Base-by-base conservation (phyloP, 2,888 invertebrate species). In the Phymatocera aterrima region DNA sequence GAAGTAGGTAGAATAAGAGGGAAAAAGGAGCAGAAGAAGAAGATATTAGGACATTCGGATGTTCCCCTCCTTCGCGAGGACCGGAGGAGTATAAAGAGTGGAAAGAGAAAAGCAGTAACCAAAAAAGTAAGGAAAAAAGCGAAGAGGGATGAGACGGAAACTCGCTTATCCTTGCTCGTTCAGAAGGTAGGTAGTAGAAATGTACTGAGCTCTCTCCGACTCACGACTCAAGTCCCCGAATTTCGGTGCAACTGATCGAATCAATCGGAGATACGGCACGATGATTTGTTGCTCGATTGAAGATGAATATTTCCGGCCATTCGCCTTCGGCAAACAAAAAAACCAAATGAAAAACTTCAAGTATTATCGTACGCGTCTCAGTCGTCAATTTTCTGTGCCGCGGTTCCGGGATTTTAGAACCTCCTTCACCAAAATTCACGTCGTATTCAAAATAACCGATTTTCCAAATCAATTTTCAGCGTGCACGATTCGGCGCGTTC, bases 231-330 rank as follows among this genome's bases (percentile, higher is more conserved):
- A 28, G 28, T 28, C n/a, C n/a, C n/a, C 43, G 46, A 68, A 24
- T 72, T 72, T 48, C n/a, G 31, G 48, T 72, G 31, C 72, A 51
- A 72, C 72, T 51, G 72, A 72, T 72, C n/a, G n/a, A n/a, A n/a
- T n/a, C 72, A 72, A 72, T 72, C 72, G 31, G 10, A 31, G 72
- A 48, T 51, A 34, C 72, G 72, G 48, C 72, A 72, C 72, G 72
- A n/a, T n/a, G n/a, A n/a, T n/a, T n/a, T n/a, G n/a, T n/a, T n/a
- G n/a, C n/a, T n/a, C n/a, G n/a, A n/a, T n/a, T n/a, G n/a, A n/a
- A n/a, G n/a, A n/a, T n/a, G n/a, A n/a, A n/a, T n/a, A n/a, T 43
- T 28, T 68, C 28, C 68, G 64, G n/a, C n/a, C n/a, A n/a, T n/a
- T n/a, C n/a, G n/a, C 54, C 54, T 54, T 54, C 54, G 54, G 18